These are phyloP conservation scores for Conus ventricosus DNA, from an alignment of 1,140 invertebrate genomes.

Conservation along the genomic window DNA sequence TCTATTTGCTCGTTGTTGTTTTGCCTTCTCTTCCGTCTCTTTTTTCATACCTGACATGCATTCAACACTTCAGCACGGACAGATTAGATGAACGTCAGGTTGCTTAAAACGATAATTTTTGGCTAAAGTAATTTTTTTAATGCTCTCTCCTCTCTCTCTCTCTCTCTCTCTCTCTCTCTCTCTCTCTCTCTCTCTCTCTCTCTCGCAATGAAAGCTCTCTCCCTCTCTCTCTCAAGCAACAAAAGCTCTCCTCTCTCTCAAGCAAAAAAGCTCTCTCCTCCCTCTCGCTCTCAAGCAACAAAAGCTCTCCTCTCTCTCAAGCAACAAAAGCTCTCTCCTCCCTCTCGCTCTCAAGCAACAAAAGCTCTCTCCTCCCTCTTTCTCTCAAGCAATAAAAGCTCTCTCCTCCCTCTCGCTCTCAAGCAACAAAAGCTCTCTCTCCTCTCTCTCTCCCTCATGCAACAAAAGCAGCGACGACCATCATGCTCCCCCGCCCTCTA, in stretches of 20 bases:
- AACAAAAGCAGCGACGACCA: too few species aligned
- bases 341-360: neutral
- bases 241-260: neutral
- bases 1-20: too few species aligned
- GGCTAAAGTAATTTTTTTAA: neutral
- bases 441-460: too few species aligned
- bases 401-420: neutral
- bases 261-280: neutral
- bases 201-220: too few species aligned
- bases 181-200: constrained; percentile 34
- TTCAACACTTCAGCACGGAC: too few species aligned
- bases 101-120: neutral
- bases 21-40: neutral
- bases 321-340: neutral
- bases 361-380: too few species aligned
- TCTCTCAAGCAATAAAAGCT: neutral
- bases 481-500: neutral
- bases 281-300: too few species aligned
- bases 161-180: constrained; percentile 26
- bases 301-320: neutral
- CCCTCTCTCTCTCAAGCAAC: neutral
- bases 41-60: neutral
- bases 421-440: neutral
- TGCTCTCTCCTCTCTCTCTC: constrained; percentile 10
- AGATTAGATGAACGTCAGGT: neutral